Base-by-base conservation (phyloP, 1,140 invertebrate species). In the Neodiprion pinetum region DNA sequence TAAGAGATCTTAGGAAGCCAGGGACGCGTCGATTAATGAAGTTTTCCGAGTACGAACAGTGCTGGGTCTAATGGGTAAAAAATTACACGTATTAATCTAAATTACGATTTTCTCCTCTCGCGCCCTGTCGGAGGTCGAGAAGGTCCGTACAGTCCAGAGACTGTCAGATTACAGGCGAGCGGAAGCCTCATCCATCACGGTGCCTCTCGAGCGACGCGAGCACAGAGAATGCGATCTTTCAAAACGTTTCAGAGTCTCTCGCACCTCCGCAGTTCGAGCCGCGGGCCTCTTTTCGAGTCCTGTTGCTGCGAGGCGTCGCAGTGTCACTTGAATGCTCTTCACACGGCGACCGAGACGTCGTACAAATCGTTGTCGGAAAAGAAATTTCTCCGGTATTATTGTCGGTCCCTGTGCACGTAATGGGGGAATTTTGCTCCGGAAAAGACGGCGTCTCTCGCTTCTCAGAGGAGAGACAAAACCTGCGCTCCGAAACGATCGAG, bases 51-150 rank as follows among this genome's bases (percentile, higher is more conserved):
- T 61, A 61, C n/a, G 53, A 61, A 61, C 53, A 61, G n/a, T 61
- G 5, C 4, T 17, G 53, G 11, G 53, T 11, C 67, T 69, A 69
- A 69, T 69, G 67, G 67, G 77, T 78, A 80, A 69, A 65, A 71
- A 75, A 75, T 14, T 23, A 11, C 65, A 68, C 23, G 66, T 77
- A 81, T 80, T 61, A 65, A 75, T 76, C 71, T 77, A 72, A 80
- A 77, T 81, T 77, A 80, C 61, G 72, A 76, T 77, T 77, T 14
- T 17, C 53, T 61, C 53, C 53, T 61, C n/a, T 40, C 28, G 28
- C 53, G n/a, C 53, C 53, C 53, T 61, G 53, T 61, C 53, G 53
- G 53, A 61, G 53, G 53, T 61, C 53, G 11, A 17, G 53, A 28
- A 23, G 49, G 40, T 47, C 9, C 12, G 69, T 17, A 68, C 48